Evolutionary conservation across 2,888 invertebrate genomes (phyloP), one percentile per base, ranked within the genome.

Genomic region (Shargacucullia verbasci): DNA sequence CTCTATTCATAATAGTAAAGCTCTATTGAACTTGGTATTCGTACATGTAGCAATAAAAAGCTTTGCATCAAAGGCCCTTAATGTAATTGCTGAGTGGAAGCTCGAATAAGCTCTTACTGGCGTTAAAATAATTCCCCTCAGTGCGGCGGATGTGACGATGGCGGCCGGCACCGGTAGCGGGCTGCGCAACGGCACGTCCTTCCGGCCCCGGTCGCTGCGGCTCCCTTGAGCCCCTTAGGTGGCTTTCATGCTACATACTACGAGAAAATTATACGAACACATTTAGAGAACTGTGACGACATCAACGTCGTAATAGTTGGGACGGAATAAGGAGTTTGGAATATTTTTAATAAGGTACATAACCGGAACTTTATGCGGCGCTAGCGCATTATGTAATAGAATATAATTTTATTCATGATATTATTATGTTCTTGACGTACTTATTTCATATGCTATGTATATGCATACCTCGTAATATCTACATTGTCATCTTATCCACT

Each of bases 111-210:
- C 78, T 81, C 75, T 76, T 76, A 73, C 77, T 82, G 75, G 81
- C 85, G 80, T 83, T 86, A 84, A 84, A 87, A 85, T 86, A 84
- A 86, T 84, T 85, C 79, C 79, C 79, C 77, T 78, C 73, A 74
- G 76, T 78, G 73, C 71, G 78, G 78, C 82, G 86, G 87, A 87
- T 78, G 83, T 78, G 83, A 83, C 80, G 83, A 81, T 67, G 83
- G 71, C 78, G 82, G 73, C 70, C 75, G 81, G 75, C 73, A 71
- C 78, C 80, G 86, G 85, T 79, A 81, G 82, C 77, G 83, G 78
- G 81, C 79, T 74, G 81, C 79, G 83, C 81, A 78, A 78, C 74
- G 81, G 79, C 80, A 82, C 86, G 81, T 86, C 85, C 88, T 88
- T 87, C 88, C 87, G 85, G 80, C 67, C 57, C 70, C 69, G 72